Evolutionary conservation across 2,113 vertebrate genomes (phyloP), one percentile per base, ranked within the genome.

Genomic region (Lutjanus erythropterus): DNA sequence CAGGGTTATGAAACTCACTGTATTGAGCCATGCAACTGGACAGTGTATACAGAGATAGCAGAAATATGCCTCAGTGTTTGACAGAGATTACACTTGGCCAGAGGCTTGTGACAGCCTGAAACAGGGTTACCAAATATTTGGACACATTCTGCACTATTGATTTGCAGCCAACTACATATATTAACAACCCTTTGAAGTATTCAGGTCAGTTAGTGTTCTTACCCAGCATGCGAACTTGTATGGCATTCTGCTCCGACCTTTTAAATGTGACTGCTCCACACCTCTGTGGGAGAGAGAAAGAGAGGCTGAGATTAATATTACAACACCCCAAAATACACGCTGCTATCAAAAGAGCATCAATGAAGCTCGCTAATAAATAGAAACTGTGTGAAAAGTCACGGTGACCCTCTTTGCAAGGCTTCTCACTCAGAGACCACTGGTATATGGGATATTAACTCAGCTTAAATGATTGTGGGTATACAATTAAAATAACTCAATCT

Each of bases 221-320:
- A 94, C 93, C 93, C 89, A 91, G 92, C 91, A 88, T 92, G 89
- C 85, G 64, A 86, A 90, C 87, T 82, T 88, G 90, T 85, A 74
- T 75, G 85, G 82, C 91, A 93, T 93, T 91, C 91, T 92, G 91
- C 85, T 92, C 91, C 81, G 77, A 81, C 85, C 78, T 86, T 89
- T 93, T 79, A 75, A 92, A 91, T 70, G 92, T 58, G 79, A 91
- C 88, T 66, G 88, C 83, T 90, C 86, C 91, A 87, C 92, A 91
- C 89, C 88, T 86, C 93, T 94, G 89, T 46, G 46, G 23, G 47
- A 75, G 35, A 77, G 52, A 55, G 52, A 71, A 23, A n/a, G 62
- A 80, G 58, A 55, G 23, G 23, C 56, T 33, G n/a, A 56, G 29
- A 76, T 88, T 77, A 83, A 78, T 78, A 75, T 83, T 74, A 80